Conservation (phyloP, 2,888 invertebrate genomes). For the Argyresthia goedartella region DNA sequence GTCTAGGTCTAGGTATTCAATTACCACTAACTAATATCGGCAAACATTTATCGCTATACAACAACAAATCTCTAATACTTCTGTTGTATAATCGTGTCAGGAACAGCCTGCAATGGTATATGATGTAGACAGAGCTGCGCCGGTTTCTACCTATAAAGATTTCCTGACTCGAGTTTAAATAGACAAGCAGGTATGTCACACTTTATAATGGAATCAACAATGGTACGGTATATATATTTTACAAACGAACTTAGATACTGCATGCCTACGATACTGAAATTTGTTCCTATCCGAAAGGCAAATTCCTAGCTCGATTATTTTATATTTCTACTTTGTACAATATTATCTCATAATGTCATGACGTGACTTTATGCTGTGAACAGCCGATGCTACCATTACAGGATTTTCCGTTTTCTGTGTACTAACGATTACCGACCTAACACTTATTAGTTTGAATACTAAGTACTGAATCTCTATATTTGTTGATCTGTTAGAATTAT, state of each 20-base stretch:
- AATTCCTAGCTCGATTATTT: conserved; percentile 39
- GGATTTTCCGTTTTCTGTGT: too few relatives aligned
- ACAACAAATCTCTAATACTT: conserved; percentile 33
- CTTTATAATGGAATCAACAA: conserved; percentile 44
- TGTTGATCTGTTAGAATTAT: too few relatives aligned
- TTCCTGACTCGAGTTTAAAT: conserved; percentile 15
- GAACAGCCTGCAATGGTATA: too few relatives aligned
- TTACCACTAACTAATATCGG: conserved; percentile 62
- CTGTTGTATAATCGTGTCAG: too few relatives aligned
- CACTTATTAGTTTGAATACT: too few relatives aligned
- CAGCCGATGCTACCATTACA: too few relatives aligned
- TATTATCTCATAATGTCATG: conserved; percentile 20
- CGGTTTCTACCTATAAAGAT: too few relatives aligned
- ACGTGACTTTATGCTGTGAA: too few relatives aligned
- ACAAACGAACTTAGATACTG: conserved; percentile 28
- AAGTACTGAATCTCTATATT: too few relatives aligned
- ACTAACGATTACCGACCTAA: too few relatives aligned
- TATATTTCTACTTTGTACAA: conserved; percentile 44
- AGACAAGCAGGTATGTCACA: conserved; percentile 48
- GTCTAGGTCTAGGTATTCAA: conserved; percentile 67
- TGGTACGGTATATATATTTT: conserved; percentile 27
- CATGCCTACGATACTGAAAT: conserved; percentile 24
- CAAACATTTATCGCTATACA: conserved; percentile 60
- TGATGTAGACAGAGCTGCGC: too few relatives aligned
- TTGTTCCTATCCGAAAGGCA: conserved; percentile 41